phyloP scores from a whole-genome alignment of 2,888 invertebrate genomes.

The Tiphia femorata region DNA sequence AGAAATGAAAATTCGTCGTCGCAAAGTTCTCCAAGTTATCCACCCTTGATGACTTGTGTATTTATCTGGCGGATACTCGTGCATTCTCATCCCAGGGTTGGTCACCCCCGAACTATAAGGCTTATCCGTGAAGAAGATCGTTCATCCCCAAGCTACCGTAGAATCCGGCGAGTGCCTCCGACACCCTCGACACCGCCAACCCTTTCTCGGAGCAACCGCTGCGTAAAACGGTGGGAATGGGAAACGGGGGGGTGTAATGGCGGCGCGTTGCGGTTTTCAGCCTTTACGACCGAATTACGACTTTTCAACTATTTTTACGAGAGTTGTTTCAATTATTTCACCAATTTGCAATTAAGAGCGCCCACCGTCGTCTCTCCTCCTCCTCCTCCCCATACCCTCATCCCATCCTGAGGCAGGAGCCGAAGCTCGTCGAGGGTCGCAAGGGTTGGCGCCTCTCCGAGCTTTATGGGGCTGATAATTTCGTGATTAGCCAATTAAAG shows the following conservation, averaged over 20 bases:
- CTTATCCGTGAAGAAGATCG: slow-evolving; percentile 53
- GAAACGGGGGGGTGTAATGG: slow-evolving; percentile 44
- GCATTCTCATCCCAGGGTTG: slow-evolving; percentile 43
- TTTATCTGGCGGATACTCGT: slow-evolving; percentile 37
- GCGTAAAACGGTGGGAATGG: slow-evolving; percentile 21
- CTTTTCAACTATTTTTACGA: slow-evolving; percentile 69
- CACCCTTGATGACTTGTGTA: no score
- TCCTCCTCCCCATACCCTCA: slow-evolving; percentile 1
- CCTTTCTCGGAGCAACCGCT: slow-evolving; percentile 43
- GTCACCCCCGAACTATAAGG: slow-evolving; percentile 46
- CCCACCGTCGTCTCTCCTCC: slow-evolving; percentile 33
- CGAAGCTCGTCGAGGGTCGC: slow-evolving; percentile 41
- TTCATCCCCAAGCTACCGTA: slow-evolving; percentile 29
- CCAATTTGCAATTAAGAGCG: slow-evolving; percentile 68
- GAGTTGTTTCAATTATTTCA: slow-evolving; percentile 69
- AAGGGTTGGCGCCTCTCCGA: slow-evolving; percentile 48
- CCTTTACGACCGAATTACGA: slow-evolving; percentile 67
- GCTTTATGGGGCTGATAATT: slow-evolving; percentile 60
- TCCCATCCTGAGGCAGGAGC: slow-evolving; percentile 18
- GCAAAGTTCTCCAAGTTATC: no score
- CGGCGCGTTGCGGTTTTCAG: slow-evolving; percentile 60
- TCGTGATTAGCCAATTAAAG: slow-evolving; percentile 58
- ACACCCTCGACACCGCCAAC: slow-evolving; percentile 30
- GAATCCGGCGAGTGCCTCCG: slow-evolving; percentile 44
- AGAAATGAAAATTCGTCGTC: no score